Evolutionary conservation across 1,140 invertebrate genomes (phyloP).

Genomic region (Drosophila kepulauana): DNA sequence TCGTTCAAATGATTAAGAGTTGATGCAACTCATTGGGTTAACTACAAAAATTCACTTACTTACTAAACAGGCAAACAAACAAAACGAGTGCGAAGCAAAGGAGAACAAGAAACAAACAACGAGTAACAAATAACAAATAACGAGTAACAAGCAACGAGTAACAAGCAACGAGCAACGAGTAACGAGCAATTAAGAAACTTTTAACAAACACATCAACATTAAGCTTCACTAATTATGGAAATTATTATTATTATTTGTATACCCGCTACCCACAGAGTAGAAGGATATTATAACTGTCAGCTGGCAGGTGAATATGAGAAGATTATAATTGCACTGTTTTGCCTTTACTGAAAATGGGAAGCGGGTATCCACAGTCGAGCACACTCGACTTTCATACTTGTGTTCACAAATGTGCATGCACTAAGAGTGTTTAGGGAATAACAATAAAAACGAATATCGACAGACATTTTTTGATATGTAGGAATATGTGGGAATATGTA

Average conservation of each 20-base stretch:
- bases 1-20: conserved; percentile 20
- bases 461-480: conserved; percentile 7
- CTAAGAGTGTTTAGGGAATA: conserved; percentile 7
- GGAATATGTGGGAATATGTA: conserved; percentile 14
- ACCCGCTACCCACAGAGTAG: too few species aligned
- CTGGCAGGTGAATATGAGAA: too few species aligned
- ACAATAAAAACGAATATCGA: conserved; percentile 7
- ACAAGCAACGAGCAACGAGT: neutral
- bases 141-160: neutral
- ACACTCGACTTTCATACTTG: too few species aligned
- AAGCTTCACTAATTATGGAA: neutral
- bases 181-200: conserved; percentile 20
- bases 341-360: neutral
- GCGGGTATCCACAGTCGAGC: too few species aligned
- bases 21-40: conserved; percentile 25
- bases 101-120: conserved; percentile 24
- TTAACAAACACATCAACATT: conserved; percentile 8
- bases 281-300: too few species aligned
- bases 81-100: conserved; percentile 4
- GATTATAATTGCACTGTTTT: too few species aligned
- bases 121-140: conserved; percentile 2
- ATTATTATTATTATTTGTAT: neutral
- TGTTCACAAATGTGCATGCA: conserved; percentile 4
- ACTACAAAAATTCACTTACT: conserved; percentile 12
- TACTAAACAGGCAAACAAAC: conserved; percentile 26